Percentiles rank a stretch among this genome's conserved stretches.
phyloP scores from a whole-genome alignment of 2,888 invertebrate genomes.

The Matsumyia berberina region DNA sequence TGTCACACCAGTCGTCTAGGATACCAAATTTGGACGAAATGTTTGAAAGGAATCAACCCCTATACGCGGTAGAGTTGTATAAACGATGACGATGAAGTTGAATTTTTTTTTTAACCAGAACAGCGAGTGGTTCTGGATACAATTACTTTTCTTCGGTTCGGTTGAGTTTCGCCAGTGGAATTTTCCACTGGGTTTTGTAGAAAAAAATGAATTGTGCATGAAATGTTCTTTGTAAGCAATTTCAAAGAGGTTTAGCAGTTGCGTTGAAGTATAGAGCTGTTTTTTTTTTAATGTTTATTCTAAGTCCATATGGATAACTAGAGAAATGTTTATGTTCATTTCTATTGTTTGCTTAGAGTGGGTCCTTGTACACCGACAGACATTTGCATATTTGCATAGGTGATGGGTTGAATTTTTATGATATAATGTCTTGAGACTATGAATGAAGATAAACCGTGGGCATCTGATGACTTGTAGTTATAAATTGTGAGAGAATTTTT shows the following conservation, averaged over 20 bases:
- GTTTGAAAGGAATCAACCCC: conserved; percentile 56
- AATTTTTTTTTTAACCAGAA: conserved; percentile 15
- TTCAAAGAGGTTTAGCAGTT: conserved; percentile 52
- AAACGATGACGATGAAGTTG: not conserved
- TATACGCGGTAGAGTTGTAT: conserved; percentile 9
- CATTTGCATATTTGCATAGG: conserved; percentile 53
- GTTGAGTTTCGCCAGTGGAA: conserved; percentile 63
- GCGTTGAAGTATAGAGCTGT: conserved; percentile 42
- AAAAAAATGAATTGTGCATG: conserved; percentile 18
- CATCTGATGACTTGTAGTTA: not conserved
- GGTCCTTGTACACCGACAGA: not conserved
- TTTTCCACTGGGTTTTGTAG: conserved; percentile 55
- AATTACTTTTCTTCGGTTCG: conserved; percentile 31
- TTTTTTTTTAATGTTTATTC: conserved; percentile 15
- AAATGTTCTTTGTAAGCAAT: conserved; percentile 67
- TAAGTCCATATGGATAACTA: conserved; percentile 19
- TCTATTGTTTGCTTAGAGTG: conserved; percentile 18
- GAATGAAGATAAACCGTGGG: not conserved
- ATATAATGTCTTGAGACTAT: not conserved
- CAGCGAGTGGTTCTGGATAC: conserved; percentile 48
- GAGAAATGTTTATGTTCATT: conserved; percentile 39
- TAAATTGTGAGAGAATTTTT: too few relatives aligned
- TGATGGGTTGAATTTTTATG: conserved; percentile 49
- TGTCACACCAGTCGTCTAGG: conserved; percentile 35
- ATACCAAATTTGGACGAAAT: conserved; percentile 38